Base-by-base conservation (phyloP, 2,888 invertebrate genomes). In the Endomychus coccineus region DNA sequence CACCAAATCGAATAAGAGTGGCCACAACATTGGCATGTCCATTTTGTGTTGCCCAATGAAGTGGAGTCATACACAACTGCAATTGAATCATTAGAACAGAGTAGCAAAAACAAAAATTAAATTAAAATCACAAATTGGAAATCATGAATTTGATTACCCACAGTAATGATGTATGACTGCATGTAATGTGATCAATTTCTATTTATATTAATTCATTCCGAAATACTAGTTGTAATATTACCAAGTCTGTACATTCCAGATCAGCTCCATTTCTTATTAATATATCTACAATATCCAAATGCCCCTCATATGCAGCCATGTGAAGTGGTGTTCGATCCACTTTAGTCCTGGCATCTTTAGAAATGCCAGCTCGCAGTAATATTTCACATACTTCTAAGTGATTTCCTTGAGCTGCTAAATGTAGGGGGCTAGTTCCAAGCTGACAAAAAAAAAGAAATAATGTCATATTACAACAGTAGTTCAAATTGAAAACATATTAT, bases 21-120 rank as follows among this genome's bases (percentile, higher is more conserved):
- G 77, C 71, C 25, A 83, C 84, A 28, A 83, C 74, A 40, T 73
- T 71, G 14, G 71, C 63, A 66, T 89, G 84, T 1, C 82, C 80
- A 53, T 83, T 80, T 67, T 88, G 86, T 24, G 84, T 84, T 4
- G 94, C 91, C 94, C 94, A 94, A 69, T 95, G 94, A 38, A 95
- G 71, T 22, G 94, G 89, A 24, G 92, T 92, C 92, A 88, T 88
- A 54, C 77, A 76, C 11, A 88, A 66, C 86, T 87, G 55, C 21
- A 19, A 19, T 19, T 19, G n/a, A 19, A 19, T n/a, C n/a, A n/a
- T n/a, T n/a, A n/a, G n/a, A n/a, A n/a, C n/a, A n/a, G n/a, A n/a
- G n/a, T n/a, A n/a, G n/a, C n/a, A n/a, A n/a, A n/a, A n/a, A n/a
- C n/a, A n/a, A n/a, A n/a, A n/a, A n/a, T n/a, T n/a, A n/a, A n/a